Evolutionary conservation across 2,797 vertebrate species (phyloP).

Genomic region (Poecilia gillii): DNA sequence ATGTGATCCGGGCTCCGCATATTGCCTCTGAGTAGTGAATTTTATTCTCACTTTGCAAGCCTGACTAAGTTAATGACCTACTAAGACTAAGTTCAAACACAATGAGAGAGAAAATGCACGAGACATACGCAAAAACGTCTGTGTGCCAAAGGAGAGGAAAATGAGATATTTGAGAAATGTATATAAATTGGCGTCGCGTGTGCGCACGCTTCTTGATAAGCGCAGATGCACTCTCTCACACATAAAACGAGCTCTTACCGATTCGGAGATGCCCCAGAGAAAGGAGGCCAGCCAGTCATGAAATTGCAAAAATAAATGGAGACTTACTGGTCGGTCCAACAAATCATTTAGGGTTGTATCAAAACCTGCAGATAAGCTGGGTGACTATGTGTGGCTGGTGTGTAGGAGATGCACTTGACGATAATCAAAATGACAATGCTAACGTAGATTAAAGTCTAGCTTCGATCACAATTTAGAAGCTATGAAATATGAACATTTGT

Average conservation of each 20-base stretch:
- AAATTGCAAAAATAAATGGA: slow-evolving; percentile 75
- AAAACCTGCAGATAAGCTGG: slow-evolving; percentile 38
- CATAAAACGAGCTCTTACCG: slow-evolving; percentile 29
- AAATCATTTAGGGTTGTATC: slow-evolving; percentile 38
- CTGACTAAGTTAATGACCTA: neutral
- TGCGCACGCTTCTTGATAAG: slow-evolving; percentile 37
- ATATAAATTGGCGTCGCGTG: slow-evolving; percentile 34
- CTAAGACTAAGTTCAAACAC: neutral
- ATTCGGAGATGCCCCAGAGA: slow-evolving; percentile 60
- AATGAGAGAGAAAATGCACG: neutral
- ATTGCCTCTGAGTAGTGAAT: neutral
- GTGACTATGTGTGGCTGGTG: slow-evolving; percentile 18
- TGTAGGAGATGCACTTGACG: slow-evolving; percentile 11
- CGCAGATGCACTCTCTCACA: slow-evolving; percentile 38
- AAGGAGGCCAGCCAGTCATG: slow-evolving; percentile 68
- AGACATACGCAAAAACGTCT: neutral
- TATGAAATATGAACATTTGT: neutral
- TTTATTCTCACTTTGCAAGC: neutral
- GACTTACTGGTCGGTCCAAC: slow-evolving; percentile 48
- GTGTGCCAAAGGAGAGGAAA: neutral
- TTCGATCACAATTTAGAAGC: neutral
- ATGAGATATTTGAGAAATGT: slow-evolving; percentile 13
- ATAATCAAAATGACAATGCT: slow-evolving; percentile 5
- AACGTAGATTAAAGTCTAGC: neutral
- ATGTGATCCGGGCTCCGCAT: neutral